Base-by-base conservation (phyloP, 2,113 vertebrate genomes). In the Phaethon lepturus region DNA sequence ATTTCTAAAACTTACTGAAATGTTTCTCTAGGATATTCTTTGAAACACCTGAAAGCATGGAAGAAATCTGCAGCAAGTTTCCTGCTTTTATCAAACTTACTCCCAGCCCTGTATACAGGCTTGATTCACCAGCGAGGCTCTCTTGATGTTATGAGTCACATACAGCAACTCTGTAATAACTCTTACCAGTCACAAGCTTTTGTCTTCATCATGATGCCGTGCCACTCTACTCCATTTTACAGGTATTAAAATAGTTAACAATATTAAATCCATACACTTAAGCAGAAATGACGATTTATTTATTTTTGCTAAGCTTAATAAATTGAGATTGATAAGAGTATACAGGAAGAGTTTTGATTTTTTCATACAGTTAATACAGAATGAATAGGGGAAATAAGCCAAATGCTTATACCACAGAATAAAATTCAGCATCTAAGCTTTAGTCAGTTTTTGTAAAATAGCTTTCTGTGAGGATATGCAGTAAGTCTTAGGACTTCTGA, bases 161-260 rank as follows among this genome's bases (percentile, higher is more conserved):
- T 99, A 62, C 99, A 98, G 90, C 96, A 94, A 4, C 98, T 99
- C 67, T 99, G 99, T 18, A 26, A 22, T 44, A 69, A 40, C 44
- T 33, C 92, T 29, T 55, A 74, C 58, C 50, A 42, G n/a, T 66
- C 93, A 17, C 96, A 97, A 47, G 91, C 98, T 6, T 99, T 98
- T 5, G 90, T 99, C 45, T 97, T 99, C 79, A 94, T 99, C 93
- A 98, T 99, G 96, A 99, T 99, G 99, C 99, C 99, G 0, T 99
- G 99, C 87, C 99, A 99, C 97, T 99, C 99, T 6, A 99, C 99
- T 11, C 99, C 99, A 13, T 98, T 98, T 82, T 99, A 99, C 98
- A 99, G 99, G 99, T 99, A 98, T 88, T 64, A 18, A 63, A 74
- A 24, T 38, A 63, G 11, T 59, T 62, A 76, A 40, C 75, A 55